Evolutionary conservation across 1,140 invertebrate species (phyloP).

Genomic region (Nasonia vitripennis): DNA sequence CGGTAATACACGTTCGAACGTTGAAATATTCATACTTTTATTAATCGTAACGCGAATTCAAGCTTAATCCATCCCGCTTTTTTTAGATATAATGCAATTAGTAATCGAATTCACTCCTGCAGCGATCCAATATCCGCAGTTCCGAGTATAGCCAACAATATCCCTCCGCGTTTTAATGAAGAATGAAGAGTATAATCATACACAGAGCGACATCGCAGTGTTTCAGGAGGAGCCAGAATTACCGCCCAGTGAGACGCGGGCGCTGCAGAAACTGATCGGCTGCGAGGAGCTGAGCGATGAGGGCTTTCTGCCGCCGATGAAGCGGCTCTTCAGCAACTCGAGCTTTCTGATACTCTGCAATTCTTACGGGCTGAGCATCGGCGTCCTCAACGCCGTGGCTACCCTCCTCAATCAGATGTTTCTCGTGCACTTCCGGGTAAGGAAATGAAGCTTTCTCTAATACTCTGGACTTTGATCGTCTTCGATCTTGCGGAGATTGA

Average conservation of each 20-base stretch:
- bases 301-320: conserved; percentile 60
- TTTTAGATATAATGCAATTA: no score
- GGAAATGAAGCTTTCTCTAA: conserved; percentile 50
- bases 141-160: no score
- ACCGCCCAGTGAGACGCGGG: conserved; percentile 78
- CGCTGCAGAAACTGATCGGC: conserved; percentile 63
- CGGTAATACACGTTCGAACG: no score
- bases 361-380: conserved; percentile 83
- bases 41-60: no score
- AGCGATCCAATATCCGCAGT: no score
- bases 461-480: background rate
- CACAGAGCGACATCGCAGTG: conserved; percentile 68
- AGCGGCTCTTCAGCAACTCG: conserved; percentile 76
- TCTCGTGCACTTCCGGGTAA: conserved; percentile 78
- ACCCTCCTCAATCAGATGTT: conserved; percentile 82
- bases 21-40: no score
- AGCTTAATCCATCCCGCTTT: no score
- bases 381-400: conserved; percentile 81
- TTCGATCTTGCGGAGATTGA: background rate
- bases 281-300: conserved; percentile 51
- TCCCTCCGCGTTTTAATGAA: background rate
- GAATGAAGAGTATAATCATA: background rate
- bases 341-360: conserved; percentile 79
- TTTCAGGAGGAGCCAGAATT: conserved; percentile 78
- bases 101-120: no score